Conservation (phyloP, 2,113 vertebrate species). For the Dolichallabes microphthalmus region DNA sequence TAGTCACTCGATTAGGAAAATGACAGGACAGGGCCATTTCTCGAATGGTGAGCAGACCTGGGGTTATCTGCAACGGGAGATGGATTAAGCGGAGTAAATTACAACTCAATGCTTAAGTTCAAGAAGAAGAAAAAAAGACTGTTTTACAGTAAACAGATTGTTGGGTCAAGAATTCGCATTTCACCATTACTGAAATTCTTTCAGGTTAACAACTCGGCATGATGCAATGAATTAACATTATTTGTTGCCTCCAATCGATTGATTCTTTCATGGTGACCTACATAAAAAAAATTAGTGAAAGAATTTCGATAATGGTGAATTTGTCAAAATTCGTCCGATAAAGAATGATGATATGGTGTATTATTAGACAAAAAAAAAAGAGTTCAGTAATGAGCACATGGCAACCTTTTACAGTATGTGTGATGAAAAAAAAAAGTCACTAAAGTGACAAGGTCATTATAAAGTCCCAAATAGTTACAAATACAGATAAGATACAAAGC, state of each 20-base stretch:
- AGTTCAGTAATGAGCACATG: no score
- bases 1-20: slow-evolving; percentile 49
- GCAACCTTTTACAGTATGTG: not conserved
- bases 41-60: not conserved
- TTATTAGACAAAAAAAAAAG: not conserved
- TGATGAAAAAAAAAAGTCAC: no score
- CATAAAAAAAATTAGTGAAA: no score
- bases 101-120: not conserved
- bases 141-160: not conserved
- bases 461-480: not conserved
- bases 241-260: no score
- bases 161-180: not conserved
- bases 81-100: not conserved
- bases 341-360: not conserved
- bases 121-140: not conserved
- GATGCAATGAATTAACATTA: no score
- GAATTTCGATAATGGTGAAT: no score
- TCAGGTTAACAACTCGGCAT: no score
- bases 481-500: not conserved
- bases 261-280: no score
- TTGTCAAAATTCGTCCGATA: no score
- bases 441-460: not conserved
- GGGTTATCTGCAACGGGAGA: not conserved
- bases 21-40: slow-evolving; percentile 34
- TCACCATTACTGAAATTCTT: not conserved